Conservation (phyloP, 2,797 vertebrate species). For the Synanceia verrucosa region DNA sequence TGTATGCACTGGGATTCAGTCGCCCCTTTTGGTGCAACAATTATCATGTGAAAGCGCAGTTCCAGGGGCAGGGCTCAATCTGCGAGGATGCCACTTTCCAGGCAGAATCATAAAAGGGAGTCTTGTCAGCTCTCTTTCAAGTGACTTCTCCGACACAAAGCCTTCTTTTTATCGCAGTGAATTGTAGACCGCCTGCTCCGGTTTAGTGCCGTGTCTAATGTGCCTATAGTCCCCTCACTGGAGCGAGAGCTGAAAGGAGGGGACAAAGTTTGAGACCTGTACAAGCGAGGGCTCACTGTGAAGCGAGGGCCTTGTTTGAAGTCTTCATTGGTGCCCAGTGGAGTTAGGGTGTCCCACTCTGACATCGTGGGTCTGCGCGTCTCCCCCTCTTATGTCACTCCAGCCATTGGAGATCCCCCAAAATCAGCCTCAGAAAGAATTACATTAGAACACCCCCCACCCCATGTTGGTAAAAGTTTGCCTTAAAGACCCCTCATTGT, state of each 20-base stretch:
- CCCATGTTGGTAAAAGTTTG: constrained; percentile 16
- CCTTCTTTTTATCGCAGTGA: constrained; percentile 79
- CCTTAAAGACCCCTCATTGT: constrained; percentile 4
- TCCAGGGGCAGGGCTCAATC: constrained; percentile 73
- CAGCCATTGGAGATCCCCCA: constrained; percentile 12
- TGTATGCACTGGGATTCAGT: constrained; percentile 39
- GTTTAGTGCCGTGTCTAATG: constrained; percentile 87
- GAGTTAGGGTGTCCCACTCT: constrained; percentile 62
- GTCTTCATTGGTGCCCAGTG: constrained; percentile 77
- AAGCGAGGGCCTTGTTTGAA: constrained; percentile 74
- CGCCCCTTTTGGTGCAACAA: constrained; percentile 58
- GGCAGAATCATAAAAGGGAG: constrained; percentile 79
- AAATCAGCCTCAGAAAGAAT: constrained; percentile 31
- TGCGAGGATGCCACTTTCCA: constrained; percentile 78
- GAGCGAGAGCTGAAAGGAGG: constrained; percentile 78
- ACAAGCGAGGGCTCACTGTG: constrained; percentile 82
- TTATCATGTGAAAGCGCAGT: constrained; percentile 82
- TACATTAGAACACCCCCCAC: constrained; percentile 25
- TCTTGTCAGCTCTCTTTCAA: constrained; percentile 86
- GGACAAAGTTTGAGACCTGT: constrained; percentile 87
- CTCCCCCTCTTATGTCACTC: constrained; percentile 59
- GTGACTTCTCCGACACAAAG: constrained; percentile 86
- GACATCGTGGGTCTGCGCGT: constrained; percentile 57
- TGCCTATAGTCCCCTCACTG: constrained; percentile 78
- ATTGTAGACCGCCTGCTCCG: constrained; percentile 83